A percentile compares a stretch with the other conserved stretches of the same genome.
Evolutionary conservation across 1,140 invertebrate species (phyloP).

Genomic region (Goniozus legneri): DNA sequence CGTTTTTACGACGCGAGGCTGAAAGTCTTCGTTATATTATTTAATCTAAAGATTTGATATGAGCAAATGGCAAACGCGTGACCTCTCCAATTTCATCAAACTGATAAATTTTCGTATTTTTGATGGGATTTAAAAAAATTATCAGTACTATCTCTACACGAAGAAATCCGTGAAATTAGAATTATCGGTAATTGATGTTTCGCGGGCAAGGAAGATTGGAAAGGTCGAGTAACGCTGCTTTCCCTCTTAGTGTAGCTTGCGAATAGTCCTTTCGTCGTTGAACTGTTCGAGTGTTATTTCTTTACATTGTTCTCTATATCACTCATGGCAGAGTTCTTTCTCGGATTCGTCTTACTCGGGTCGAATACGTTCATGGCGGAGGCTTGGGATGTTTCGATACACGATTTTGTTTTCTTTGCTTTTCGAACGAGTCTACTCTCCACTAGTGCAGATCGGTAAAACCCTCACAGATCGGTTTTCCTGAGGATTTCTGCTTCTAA

Average conservation of each 20-base stretch:
- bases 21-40: constrained; percentile 19
- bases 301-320: too few species aligned
- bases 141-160: too few species aligned
- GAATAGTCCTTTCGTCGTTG: too few species aligned
- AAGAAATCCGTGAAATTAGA: too few species aligned
- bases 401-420: constrained; percentile 26
- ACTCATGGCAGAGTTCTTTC: constrained; percentile 37
- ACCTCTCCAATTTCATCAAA: constrained; percentile 33
- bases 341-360: constrained; percentile 24
- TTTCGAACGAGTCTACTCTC: constrained; percentile 18
- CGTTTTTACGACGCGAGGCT: constrained; percentile 19
- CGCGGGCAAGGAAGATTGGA: too few species aligned
- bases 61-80: constrained; percentile 44
- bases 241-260: too few species aligned
- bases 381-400: too few species aligned
- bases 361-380: constrained; percentile 25
- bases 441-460: constrained; percentile 50
- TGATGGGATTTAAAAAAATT: too few species aligned
- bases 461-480: constrained; percentile 50
- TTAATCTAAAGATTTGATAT: constrained; percentile 42
- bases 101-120: too few species aligned
- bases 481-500: constrained; percentile 50
- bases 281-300: too few species aligned
- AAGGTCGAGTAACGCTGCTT: too few species aligned
- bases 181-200: too few species aligned